These are phyloP conservation scores for Halcyon senegalensis DNA, from an alignment of 2,113 vertebrate genomes.

Conservation along the genomic window DNA sequence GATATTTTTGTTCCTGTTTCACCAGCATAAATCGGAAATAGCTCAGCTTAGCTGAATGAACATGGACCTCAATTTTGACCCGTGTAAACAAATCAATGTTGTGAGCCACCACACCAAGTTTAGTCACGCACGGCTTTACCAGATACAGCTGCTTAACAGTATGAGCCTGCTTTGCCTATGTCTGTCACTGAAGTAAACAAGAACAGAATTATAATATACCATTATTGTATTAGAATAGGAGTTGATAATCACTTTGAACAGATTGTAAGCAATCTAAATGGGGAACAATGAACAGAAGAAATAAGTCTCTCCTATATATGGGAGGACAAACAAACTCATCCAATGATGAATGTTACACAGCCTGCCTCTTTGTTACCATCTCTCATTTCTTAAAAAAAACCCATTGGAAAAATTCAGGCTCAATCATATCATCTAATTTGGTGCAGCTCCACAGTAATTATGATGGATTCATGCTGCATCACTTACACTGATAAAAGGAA, in stretches of 20 bases:
- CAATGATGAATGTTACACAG: not conserved
- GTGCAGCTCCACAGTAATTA: not conserved
- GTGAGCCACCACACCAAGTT: not conserved
- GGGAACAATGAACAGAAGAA: not conserved
- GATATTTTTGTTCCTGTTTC: not conserved
- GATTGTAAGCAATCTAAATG: not conserved
- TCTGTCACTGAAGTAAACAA: not conserved
- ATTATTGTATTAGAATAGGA: not conserved
- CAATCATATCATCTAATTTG: not conserved
- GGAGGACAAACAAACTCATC: not conserved
- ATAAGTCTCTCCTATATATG: not conserved
- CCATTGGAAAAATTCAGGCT: not conserved
- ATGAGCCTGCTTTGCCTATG: not conserved
- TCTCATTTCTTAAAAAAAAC: not conserved
- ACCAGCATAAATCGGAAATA: not conserved
- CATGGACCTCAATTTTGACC: not conserved
- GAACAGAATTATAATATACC: not conserved
- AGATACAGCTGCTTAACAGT: not conserved
- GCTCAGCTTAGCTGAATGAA: not conserved
- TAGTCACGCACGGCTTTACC: not conserved
- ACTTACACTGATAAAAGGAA: conserved; percentile 24
- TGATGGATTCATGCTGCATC: not conserved
- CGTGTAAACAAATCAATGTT: not conserved
- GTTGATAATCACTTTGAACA: not conserved
- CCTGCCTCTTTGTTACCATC: not conserved